Conservation (phyloP, 2,113 vertebrate genomes). For the Carassius carassius region DNA sequence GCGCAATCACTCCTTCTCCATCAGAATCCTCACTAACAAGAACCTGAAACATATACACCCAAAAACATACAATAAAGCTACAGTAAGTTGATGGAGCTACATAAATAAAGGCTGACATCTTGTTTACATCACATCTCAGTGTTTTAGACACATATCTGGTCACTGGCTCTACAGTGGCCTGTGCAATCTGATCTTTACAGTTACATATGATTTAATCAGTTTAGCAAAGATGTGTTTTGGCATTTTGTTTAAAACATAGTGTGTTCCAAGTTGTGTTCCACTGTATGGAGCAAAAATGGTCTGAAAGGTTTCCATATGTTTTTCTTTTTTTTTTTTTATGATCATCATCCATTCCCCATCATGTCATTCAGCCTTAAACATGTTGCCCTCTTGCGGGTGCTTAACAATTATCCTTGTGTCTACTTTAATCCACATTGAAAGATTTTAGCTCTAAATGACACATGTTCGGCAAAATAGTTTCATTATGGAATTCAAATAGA, state of each 20-base stretch:
- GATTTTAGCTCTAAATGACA: constrained; percentile 19
- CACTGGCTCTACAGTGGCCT: constrained; percentile 15
- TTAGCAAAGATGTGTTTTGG: constrained; percentile 36
- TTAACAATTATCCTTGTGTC: constrained; percentile 8
- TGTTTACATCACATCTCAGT: constrained; percentile 37
- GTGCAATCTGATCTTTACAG: constrained; percentile 35
- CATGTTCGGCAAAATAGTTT: constrained; percentile 10
- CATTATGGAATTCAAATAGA: background rate
- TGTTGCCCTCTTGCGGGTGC: constrained; percentile 4
- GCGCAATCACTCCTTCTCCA: constrained; percentile 93
- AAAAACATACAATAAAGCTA: constrained; percentile 31
- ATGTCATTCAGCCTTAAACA: background rate
- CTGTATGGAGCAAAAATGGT: constrained; percentile 34
- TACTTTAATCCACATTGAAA: background rate
- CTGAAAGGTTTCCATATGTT: background rate
- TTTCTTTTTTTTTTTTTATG: background rate
- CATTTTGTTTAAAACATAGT: constrained; percentile 43
- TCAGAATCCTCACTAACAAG: constrained; percentile 94
- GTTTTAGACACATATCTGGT: constrained; percentile 27
- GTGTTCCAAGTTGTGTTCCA: constrained; percentile 22
- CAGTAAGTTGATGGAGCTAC: constrained; percentile 15
- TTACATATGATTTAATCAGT: constrained; percentile 35
- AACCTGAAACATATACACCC: constrained; percentile 76
- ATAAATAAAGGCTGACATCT: constrained; percentile 32
- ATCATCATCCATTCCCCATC: background rate